Conservation (phyloP, 2,888 invertebrate genomes). For the Thera obeliscata region DNA sequence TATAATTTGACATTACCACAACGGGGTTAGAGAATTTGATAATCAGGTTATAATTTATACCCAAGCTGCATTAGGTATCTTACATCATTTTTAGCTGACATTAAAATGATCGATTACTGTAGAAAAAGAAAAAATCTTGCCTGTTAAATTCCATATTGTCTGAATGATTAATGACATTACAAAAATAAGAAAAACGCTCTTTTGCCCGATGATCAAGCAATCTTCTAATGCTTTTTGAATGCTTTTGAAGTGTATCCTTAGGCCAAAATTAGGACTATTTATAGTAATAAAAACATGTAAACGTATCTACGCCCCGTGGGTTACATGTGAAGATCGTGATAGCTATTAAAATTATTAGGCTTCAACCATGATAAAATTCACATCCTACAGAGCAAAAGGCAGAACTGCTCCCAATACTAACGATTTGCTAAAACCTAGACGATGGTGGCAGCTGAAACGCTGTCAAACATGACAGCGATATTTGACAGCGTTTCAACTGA, state of each 20-base stretch:
- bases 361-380: too few species aligned
- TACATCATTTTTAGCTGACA: constrained; percentile 22
- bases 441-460: too few species aligned
- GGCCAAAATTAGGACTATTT: constrained; percentile 6
- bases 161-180: constrained; percentile 34
- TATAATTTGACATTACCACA: not conserved
- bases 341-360: too few species aligned
- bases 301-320: too few species aligned
- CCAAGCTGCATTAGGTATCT: constrained; percentile 4
- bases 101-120: constrained; percentile 29
- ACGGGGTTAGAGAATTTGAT: not conserved
- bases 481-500: too few species aligned
- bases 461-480: too few species aligned
- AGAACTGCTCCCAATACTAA: too few species aligned
- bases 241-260: constrained; percentile 10
- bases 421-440: too few species aligned
- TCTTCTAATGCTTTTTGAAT: constrained; percentile 33
- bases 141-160: constrained; percentile 32
- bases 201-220: constrained; percentile 29
- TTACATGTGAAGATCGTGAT: too few species aligned
- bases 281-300: not conserved
- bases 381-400: too few species aligned
- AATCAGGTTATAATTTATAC: not conserved
- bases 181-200: constrained; percentile 32
- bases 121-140: constrained; percentile 23